These are phyloP conservation scores for Lepidurus couesii DNA, from an alignment of 1,140 invertebrate species.

Conservation along the genomic window DNA sequence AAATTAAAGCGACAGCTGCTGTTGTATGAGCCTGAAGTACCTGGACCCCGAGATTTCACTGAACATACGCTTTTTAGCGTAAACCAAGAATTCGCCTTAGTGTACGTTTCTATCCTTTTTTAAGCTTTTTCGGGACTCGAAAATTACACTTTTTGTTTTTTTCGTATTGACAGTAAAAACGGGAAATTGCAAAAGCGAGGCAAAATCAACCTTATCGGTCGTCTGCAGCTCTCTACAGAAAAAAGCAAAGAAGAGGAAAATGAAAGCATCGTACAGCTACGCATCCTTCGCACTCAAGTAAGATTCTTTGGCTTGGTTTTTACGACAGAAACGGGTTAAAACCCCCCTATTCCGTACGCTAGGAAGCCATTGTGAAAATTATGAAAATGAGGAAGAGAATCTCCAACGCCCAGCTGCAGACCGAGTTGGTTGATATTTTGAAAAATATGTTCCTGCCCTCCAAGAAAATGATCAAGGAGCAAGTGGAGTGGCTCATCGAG, in stretches of 20 bases:
- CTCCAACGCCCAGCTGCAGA: slow-evolving; percentile 87
- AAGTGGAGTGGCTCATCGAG: slow-evolving; percentile 98
- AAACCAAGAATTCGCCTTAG: slow-evolving; percentile 89
- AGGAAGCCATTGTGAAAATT: slow-evolving; percentile 99
- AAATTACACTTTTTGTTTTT: slow-evolving; percentile 29
- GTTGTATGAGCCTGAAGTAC: slow-evolving; percentile 67
- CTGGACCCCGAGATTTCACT: slow-evolving; percentile 86
- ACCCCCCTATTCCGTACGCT: not conserved
- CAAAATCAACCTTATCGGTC: slow-evolving; percentile 90
- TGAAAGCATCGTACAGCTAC: slow-evolving; percentile 91
- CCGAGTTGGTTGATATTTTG: slow-evolving; percentile 93
- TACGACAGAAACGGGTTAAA: not conserved
- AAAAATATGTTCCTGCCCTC: slow-evolving; percentile 99
- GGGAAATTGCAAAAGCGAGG: slow-evolving; percentile 87
- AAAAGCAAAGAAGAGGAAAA: slow-evolving; percentile 94
- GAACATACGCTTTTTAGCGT: slow-evolving; percentile 92
- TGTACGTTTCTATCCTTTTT: slow-evolving; percentile 50
- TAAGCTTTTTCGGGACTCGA: slow-evolving; percentile 6
- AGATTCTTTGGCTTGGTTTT: slow-evolving; percentile 29
- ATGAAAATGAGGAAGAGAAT: slow-evolving; percentile 95
- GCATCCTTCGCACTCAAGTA: slow-evolving; percentile 80
- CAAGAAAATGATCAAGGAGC: slow-evolving; percentile 99
- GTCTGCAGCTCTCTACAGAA: slow-evolving; percentile 90
- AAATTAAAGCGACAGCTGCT: slow-evolving; percentile 91
- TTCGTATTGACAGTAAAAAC: slow-evolving; percentile 70